Percentiles rank a stretch among this genome's conserved stretches.
phyloP scores from a whole-genome alignment of 2,113 vertebrate genomes.

The Rhinoderma darwinii region DNA sequence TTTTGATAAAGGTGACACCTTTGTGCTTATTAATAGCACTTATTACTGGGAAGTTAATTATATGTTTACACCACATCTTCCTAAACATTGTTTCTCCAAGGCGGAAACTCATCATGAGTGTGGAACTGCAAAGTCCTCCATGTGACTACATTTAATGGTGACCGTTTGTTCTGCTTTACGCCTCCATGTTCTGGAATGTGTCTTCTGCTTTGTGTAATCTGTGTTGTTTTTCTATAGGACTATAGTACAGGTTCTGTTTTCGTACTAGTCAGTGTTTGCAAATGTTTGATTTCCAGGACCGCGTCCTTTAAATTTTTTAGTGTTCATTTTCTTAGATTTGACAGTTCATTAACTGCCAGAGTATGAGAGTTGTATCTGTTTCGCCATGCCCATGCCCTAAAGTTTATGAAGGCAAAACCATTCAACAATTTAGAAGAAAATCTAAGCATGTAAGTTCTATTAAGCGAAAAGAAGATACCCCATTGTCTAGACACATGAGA shows the following conservation, averaged over 20 bases:
- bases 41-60: not conserved
- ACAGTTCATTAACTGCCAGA: too few species aligned
- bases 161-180: not conserved
- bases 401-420: too few species aligned
- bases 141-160: not conserved
- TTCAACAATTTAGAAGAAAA: too few species aligned
- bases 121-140: not conserved
- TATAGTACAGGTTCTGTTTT: not conserved
- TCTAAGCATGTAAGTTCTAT: too few species aligned
- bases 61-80: not conserved
- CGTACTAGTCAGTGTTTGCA: too few species aligned
- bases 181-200: not conserved
- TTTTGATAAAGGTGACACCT: not conserved
- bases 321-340: too few species aligned
- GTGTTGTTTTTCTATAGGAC: not conserved
- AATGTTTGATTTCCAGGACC: too few species aligned
- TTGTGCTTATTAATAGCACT: constrained; percentile 27
- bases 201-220: not conserved
- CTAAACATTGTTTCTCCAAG: not conserved
- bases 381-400: too few species aligned
- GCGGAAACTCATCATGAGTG: not conserved
- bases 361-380: too few species aligned
- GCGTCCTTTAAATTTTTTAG: too few species aligned
- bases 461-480: too few species aligned
- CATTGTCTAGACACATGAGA: too few species aligned